phyloP scores from a whole-genome alignment of 2,113 vertebrate species.

The Alethe castanea region DNA sequence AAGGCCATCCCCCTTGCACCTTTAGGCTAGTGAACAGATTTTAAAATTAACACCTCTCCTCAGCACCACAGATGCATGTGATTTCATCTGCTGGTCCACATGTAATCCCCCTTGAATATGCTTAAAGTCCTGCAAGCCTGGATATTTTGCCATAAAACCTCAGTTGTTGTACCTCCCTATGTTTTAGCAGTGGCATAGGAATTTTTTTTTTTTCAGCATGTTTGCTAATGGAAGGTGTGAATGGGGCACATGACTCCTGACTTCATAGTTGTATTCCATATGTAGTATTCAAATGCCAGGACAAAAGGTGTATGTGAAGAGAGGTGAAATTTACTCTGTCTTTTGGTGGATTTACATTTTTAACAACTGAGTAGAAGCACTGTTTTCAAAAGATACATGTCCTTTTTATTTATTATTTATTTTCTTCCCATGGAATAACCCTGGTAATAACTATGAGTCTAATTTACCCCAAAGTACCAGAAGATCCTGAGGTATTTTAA shows the following conservation, averaged over 20 bases:
- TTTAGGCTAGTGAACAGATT: constrained; percentile 20
- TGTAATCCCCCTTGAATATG: neutral
- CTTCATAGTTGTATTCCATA: neutral
- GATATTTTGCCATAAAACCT: neutral
- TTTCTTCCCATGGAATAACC: neutral
- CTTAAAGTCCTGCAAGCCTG: neutral
- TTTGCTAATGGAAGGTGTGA: neutral
- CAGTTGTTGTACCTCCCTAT: neutral
- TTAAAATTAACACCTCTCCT: constrained; percentile 44
- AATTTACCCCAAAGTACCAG: neutral
- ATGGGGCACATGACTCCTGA: neutral
- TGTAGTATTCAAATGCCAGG: neutral
- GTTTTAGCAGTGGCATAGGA: neutral
- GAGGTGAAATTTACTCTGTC: neutral
- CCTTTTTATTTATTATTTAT: neutral
- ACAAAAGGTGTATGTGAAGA: neutral
- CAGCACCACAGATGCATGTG: neutral
- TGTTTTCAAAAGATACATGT: neutral
- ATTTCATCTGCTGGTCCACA: neutral
- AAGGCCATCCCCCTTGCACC: neutral
- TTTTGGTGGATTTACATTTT: neutral
- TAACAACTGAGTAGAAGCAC: neutral
- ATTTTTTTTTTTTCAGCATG: neutral
- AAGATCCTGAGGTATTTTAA: neutral
- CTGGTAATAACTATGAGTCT: neutral